Evolutionary conservation across 2,888 invertebrate species (phyloP), one percentile per base, ranked within the genome.

Genomic region (Axea sp.): DNA sequence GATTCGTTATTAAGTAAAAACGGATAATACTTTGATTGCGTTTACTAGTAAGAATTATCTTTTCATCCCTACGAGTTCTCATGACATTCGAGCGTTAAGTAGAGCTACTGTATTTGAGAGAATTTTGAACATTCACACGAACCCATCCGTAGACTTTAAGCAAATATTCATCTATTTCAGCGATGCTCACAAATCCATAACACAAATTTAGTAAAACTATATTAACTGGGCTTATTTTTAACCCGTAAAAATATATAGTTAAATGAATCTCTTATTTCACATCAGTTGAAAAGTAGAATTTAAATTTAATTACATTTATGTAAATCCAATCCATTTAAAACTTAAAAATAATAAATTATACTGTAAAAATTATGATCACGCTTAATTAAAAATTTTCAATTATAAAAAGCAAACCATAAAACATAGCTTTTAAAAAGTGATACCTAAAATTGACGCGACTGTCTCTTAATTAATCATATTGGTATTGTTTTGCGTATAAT

Each of bases 141-240:
- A 53, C 62, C 47, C 62, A 57, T 62, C 8, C 43, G 28, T 35
- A 62, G 28, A 49, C 57, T 64, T 43, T 33, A 64, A 55, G 65
- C 73, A 73, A 62, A 65, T 57, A 62, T 73, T 64, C 49, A 65
- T 53, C 53, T 74, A 55, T 55, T 60, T 41, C 62, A 78, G 73
- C 77, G 83, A 82, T 84, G 86, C 84, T 85, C 86, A 86, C 80
- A 87, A 87, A 87, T 87, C 87, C 87, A 87, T 87, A 87, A 87
- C 87, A 86, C 86, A 79, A 81, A 83, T 79, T 73, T 35, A 60
- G 37, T 11, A 24, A 41, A 9, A 60, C 30, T 26, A 8, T 47
- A 45, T 71, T 49, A 47, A 55, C 47, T 55, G 5, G 22, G 60
- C 37, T 49, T 41, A 43, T 33, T 51, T 57, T 30, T 7, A 12